Evolutionary conservation across 2,888 invertebrate species (phyloP), one percentile per base, ranked within the genome.

Genomic region (Dasysyrphus albostriatus): DNA sequence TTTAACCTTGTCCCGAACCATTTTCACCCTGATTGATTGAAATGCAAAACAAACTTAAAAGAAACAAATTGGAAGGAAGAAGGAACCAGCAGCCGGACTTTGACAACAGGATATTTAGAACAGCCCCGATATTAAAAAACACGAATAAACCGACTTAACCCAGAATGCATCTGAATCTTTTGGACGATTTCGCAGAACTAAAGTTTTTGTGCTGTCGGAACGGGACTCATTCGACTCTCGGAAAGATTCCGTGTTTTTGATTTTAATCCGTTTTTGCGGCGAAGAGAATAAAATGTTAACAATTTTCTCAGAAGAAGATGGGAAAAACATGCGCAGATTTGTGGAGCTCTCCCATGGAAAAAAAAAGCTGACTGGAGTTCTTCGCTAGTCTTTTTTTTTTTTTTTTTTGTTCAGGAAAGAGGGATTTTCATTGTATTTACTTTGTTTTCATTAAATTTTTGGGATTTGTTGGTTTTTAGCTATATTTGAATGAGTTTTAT

Each of bases 151-250:
- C 69, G 77, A 54, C 24, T 10, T 39, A 24, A 32, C 74, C 29
- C 29, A 16, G 1, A 63, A 44, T 32, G 16, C 61, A 51, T 82
- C 74, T 78, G 56, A 63, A 77, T 54, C 37, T 49, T 12, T 63
- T 78, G 77, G 74, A 74, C 49, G 74, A 78, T 81, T 78, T 58
- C 82, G 82, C 73, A 70, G 58, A 74, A 85, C 85, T 85, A 61
- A 81, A 37, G 6, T 54, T 58, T 61, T n/a, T n/a, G n/a, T n/a
- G n/a, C 39, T 49, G 47, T 9, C 29, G n/a, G 7, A 65, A 44
- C 32, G 37, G 6, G 34, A 24, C 5, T 39, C 44, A 16, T 44
- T 58, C 34, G 58, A 47, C 5, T 24, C n/a, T n/a, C 56, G 47
- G 9, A 29, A 44, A 63, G 37, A 54, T 61, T 44, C 9, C 8